Percentiles rank a stretch among this genome's conserved stretches.
Evolutionary conservation across 2,797 vertebrate species (phyloP).

Genomic region (Thripadectes ignobilis): DNA sequence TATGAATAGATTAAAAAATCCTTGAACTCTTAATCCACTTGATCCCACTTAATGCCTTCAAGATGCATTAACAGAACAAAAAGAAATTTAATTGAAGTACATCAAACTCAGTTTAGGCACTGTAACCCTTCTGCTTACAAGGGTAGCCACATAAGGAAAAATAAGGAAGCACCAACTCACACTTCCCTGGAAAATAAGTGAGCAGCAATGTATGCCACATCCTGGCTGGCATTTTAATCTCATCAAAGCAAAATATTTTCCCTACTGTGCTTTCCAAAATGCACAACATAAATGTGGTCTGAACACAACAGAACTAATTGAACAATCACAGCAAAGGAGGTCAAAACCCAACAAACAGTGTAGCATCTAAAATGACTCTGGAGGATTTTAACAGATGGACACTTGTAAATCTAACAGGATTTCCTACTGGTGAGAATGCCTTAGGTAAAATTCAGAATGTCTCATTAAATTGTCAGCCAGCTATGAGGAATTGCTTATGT

Average conservation of each 20-base stretch:
- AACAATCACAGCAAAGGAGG: slow-evolving; percentile 76
- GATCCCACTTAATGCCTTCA: slow-evolving; percentile 45
- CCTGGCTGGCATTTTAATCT: slow-evolving; percentile 56
- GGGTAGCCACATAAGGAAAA: not conserved
- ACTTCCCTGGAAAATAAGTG: slow-evolving; percentile 41
- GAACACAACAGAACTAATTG: slow-evolving; percentile 78
- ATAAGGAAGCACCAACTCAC: slow-evolving; percentile 1
- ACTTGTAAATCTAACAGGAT: slow-evolving; percentile 82
- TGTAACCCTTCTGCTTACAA: not conserved
- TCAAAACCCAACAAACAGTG: slow-evolving; percentile 76
- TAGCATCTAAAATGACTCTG: slow-evolving; percentile 72
- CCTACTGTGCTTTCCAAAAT: slow-evolving; percentile 76
- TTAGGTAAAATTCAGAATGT: slow-evolving; percentile 78
- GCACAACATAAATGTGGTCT: slow-evolving; percentile 77
- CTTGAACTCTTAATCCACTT: slow-evolving; percentile 55
- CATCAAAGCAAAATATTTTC: slow-evolving; percentile 72
- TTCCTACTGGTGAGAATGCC: slow-evolving; percentile 78
- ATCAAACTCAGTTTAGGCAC: not conserved
- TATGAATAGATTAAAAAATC: slow-evolving; percentile 34
- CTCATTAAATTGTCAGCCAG: slow-evolving; percentile 80
- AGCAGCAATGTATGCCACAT: slow-evolving; percentile 3
- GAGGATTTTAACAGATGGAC: slow-evolving; percentile 79
- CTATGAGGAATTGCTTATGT: slow-evolving; percentile 71
- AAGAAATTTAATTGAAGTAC: not conserved
- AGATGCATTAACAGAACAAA: slow-evolving; percentile 49